Base-by-base conservation (phyloP, 1,140 invertebrate species). In the Drosophila orosa region DNA sequence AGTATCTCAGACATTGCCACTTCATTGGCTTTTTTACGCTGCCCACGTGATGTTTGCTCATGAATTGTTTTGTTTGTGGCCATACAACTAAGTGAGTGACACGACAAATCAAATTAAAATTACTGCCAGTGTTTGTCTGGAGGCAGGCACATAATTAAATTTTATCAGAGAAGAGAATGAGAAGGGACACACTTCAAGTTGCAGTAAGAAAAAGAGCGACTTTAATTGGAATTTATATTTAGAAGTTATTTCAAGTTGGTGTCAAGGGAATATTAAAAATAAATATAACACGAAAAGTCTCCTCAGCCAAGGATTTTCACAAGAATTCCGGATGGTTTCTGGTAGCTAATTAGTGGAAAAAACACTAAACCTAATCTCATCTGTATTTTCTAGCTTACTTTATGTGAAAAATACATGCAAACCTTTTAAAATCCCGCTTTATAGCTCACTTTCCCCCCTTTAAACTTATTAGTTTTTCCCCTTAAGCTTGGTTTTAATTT, bases 81-180 rank as follows among this genome's bases (percentile, higher is more conserved):
- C 81, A 79, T 58, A 45, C 58, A 40, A 55, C 44, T 67, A 58
- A 76, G 80, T 80, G 74, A 78, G 48, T 78, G 63, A 19, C 69
- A 59, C 22, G 33, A 44, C 48, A 50, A 76, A 72, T 63, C 47
- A 79, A 83, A 84, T 83, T 55, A 62, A 84, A 83, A 75, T 83
- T 47, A 58, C 69, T 39, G 66, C 57, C 66, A 55, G 35, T 44
- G 63, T 35, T 52, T 57, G 44, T 27, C 47, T 29, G 15, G 7
- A 45, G 35, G 45, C 35, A 35, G 10, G 5, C 19, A 31, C 44
- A 31, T 67, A 47, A 67, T 67, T 48, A 31, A n/a, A 29, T 63
- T 29, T 37, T 24, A 39, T 12, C 17, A 45, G 5, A 47, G 15
- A 12, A 5, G 3, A 17, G 25, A 33, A 12, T 22, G 29, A 24